Evolutionary conservation across 2,888 invertebrate species (phyloP).

Genomic region (Melinaea menophilus): DNA sequence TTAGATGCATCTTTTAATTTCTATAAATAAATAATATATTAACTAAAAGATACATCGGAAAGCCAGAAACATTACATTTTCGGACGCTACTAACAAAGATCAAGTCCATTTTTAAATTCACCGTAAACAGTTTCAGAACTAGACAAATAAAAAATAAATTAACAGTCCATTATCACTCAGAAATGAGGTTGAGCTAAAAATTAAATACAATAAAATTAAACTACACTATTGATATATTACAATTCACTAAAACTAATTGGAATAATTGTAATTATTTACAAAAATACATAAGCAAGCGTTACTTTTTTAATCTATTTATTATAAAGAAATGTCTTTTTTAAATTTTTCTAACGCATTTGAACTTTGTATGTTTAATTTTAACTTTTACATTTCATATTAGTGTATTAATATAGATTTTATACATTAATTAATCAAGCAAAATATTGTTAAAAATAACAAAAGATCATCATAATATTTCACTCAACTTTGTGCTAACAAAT

Average conservation of each 20-base stretch:
- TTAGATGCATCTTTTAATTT: background rate
- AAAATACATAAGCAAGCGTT: constrained; percentile 48
- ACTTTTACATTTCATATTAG: background rate
- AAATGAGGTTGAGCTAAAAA: constrained; percentile 47
- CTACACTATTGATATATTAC: constrained; percentile 69
- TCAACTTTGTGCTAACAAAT: too few species aligned
- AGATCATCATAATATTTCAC: too few species aligned
- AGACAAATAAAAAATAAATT: constrained; percentile 35
- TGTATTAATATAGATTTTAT: background rate
- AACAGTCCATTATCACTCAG: constrained; percentile 39
- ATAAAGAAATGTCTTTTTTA: constrained; percentile 3
- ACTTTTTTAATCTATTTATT: background rate
- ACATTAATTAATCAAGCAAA: too few species aligned
- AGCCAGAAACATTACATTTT: constrained; percentile 7
- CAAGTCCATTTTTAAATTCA: too few species aligned
- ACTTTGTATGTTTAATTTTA: background rate
- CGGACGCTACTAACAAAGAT: background rate
- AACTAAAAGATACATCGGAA: background rate
- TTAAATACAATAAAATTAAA: constrained; percentile 57
- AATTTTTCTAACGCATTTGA: background rate
- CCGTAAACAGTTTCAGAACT: constrained; percentile 22
- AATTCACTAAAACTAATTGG: constrained; percentile 70
- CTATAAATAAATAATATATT: background rate
- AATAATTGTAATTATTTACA: constrained; percentile 72
- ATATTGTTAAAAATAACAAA: too few species aligned